Evolutionary conservation across 2,797 vertebrate species (phyloP).

Genomic region (Sarcophilus harrisii): DNA sequence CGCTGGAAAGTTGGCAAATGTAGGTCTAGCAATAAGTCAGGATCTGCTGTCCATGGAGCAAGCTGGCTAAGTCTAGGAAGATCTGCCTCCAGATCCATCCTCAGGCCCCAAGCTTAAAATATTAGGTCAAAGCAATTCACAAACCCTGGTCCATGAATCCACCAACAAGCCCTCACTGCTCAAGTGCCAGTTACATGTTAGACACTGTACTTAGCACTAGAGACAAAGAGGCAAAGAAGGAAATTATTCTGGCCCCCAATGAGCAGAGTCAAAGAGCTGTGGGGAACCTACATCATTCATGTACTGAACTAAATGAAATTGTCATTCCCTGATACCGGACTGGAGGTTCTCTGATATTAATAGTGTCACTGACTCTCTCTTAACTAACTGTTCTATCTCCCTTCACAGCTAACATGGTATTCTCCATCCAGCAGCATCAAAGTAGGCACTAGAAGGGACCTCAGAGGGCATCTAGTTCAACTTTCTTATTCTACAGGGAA

Average conservation of each 20-base stretch:
- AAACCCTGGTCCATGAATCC: not conserved
- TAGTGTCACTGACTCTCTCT: no score
- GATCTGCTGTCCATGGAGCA: not conserved
- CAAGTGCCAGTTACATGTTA: not conserved
- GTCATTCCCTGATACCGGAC: not conserved
- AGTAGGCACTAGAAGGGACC: not conserved
- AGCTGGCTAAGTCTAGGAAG: not conserved
- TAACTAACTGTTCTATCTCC: not conserved
- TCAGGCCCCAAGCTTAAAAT: not conserved
- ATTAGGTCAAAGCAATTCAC: not conserved
- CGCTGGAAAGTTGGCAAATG: not conserved
- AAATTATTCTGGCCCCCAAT: not conserved
- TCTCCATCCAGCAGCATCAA: not conserved
- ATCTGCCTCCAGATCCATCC: not conserved
- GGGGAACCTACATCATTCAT: not conserved
- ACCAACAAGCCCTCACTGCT: not conserved
- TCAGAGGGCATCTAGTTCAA: not conserved
- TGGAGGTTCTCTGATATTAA: not conserved
- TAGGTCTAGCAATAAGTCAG: not conserved
- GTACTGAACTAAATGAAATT: not conserved
- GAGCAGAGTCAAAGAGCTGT: not conserved
- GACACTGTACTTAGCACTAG: no score
- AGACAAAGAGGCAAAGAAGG: not conserved
- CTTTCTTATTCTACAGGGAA: constrained; percentile 5
- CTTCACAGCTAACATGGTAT: not conserved